Evolutionary conservation across 1,140 invertebrate species (phyloP), one percentile per base, ranked within the genome.

Genomic region (Saccostrea cuccullata): DNA sequence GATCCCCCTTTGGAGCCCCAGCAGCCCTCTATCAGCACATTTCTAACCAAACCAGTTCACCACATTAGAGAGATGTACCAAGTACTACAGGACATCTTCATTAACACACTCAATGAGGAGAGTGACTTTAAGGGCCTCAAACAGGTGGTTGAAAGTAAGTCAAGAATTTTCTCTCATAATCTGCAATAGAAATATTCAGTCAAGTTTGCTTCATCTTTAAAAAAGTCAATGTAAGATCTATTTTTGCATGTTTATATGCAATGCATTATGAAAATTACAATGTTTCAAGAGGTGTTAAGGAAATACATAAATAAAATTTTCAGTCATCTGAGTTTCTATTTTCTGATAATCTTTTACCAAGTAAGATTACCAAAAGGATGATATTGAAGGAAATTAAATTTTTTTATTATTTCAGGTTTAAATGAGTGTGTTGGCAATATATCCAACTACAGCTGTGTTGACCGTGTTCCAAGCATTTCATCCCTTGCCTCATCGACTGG

Each of bases 41-140:
- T 94, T 86, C 91, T 94, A 83, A 92, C 91, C 87, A 91, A 92
- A 40, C 92, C 93, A 15, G 90, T 93, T 20, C 89, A 94, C 91
- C 93, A 94, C 77, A 90, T 93, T 23, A 90, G 91, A 83, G 93
- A 94, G n/a, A 82, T 94, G 85, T 93, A 92, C 87, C 88, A 89
- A 26, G 91, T 92, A 3, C 56, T 93, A 12, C 90, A 90, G 67
- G 93, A 93, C 0, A 91, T 93, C 82, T 94, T 93, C 88, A 36
- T 85, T 13, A 91, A 90, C 86, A 94, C 93, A 8, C 47, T 86
- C 6, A 82, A 60, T 12, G 89, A 91, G 26, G 91, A 90, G 58
- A 77, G 86, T 11, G 93, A 93, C 84, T 92, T 91, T 82, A 88
- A 91, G 85, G 90, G 90, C 5, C 91, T 94, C 13, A 93, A 93